phyloP scores from a whole-genome alignment of 2,888 invertebrate species.

The Macropis europaea region DNA sequence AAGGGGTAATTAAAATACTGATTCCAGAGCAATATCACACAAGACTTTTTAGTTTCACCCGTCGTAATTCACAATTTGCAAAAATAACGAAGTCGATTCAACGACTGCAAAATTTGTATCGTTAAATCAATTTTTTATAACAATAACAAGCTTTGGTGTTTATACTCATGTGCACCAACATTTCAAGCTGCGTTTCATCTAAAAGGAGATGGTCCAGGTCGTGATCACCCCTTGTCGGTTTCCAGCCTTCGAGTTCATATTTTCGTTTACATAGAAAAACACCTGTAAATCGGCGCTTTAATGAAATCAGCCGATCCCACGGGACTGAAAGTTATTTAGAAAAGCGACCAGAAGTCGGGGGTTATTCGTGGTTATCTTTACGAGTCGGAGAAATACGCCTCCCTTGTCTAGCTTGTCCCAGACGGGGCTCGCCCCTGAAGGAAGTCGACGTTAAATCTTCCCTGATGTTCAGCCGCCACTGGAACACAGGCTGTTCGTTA shows the following conservation, averaged over 20 bases:
- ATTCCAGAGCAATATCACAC: too few species aligned
- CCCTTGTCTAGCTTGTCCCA: conserved; percentile 56
- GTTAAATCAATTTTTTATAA: too few species aligned
- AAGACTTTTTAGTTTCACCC: too few species aligned
- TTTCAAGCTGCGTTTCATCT: too few species aligned
- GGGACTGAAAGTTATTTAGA: conserved; percentile 45
- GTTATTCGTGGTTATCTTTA: conserved; percentile 74
- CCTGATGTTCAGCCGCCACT: conserved; percentile 51
- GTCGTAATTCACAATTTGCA: too few species aligned
- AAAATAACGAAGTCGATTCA: too few species aligned
- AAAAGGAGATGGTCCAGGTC: too few species aligned
- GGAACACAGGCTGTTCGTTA: conserved; percentile 42
- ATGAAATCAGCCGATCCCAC: conserved; percentile 72
- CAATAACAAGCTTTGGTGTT: too few species aligned
- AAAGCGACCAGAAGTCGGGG: conserved; percentile 49
- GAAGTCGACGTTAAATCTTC: conserved; percentile 75
- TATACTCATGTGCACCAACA: too few species aligned
- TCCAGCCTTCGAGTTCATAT: conserved; percentile 62
- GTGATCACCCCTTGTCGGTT: too few species aligned
- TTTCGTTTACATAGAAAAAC: conserved; percentile 76
- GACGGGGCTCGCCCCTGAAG: conserved; percentile 44
- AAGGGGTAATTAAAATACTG: too few species aligned
- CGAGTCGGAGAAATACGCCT: conserved; percentile 73
- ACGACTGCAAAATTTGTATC: too few species aligned
- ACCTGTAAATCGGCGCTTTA: conserved; percentile 76